These are phyloP conservation scores for Aldrovandia affinis DNA, from an alignment of 2,797 vertebrate genomes.

Conservation along the genomic window DNA sequence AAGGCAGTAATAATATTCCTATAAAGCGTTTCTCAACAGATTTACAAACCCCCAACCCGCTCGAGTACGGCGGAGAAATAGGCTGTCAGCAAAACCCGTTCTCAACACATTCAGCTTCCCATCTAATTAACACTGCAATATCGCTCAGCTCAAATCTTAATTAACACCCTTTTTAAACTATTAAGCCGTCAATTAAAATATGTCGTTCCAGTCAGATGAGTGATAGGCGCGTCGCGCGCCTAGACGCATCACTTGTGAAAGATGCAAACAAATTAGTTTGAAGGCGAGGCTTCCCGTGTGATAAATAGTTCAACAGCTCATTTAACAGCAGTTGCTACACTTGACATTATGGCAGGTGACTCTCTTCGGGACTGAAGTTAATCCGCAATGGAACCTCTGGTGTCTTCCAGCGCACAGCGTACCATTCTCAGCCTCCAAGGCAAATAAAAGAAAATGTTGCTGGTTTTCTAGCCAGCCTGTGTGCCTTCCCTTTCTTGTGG, in stretches of 20 bases:
- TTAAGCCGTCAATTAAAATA: slow-evolving; percentile 9
- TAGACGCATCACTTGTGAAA: not conserved
- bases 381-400: not conserved
- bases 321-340: not conserved
- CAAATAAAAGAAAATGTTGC: slow-evolving; percentile 15
- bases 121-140: slow-evolving; percentile 1
- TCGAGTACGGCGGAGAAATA: not conserved
- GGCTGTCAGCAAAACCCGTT: not conserved
- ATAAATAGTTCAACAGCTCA: not conserved
- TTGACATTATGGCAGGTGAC: not conserved
- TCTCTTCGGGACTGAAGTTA: too few species aligned
- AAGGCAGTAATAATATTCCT: not conserved
- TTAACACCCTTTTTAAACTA: slow-evolving; percentile 20
- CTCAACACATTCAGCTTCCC: not conserved
- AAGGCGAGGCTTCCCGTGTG: not conserved
- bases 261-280: not conserved
- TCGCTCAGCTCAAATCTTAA: not conserved
- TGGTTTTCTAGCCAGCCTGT: slow-evolving; percentile 30
- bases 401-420: not conserved
- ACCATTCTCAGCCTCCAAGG: not conserved
- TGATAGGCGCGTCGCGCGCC: not conserved
- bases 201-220: not conserved
- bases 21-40: not conserved
- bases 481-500: slow-evolving; percentile 24
- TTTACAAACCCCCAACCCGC: not conserved